These are phyloP conservation scores for Aleadryas rufinucha DNA, from an alignment of 2,113 vertebrate genomes.

Conservation along the genomic window DNA sequence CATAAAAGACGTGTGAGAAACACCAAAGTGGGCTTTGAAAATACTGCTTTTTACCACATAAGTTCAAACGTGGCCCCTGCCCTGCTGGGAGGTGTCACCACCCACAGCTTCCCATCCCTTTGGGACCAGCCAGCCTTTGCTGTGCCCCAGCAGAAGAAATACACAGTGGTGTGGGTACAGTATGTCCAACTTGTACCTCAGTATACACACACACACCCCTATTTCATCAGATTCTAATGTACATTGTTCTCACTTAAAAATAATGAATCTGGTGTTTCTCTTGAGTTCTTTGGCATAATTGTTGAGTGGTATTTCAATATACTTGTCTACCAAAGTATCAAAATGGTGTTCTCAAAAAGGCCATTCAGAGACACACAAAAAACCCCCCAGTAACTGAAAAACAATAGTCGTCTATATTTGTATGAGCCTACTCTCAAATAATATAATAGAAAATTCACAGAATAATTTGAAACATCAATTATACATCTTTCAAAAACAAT, in stretches of 20 bases:
- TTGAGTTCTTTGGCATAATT: neutral
- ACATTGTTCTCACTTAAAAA: neutral
- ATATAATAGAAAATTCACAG: neutral
- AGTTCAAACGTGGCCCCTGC: neutral
- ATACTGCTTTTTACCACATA: neutral
- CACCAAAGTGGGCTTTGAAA: neutral
- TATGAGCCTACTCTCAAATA: neutral
- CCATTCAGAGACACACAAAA: neutral
- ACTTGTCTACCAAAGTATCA: neutral
- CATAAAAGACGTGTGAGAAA: neutral
- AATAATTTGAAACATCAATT: neutral
- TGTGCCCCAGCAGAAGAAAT: neutral
- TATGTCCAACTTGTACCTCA: neutral
- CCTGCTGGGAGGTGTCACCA: neutral
- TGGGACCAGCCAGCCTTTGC: neutral
- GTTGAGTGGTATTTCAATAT: neutral
- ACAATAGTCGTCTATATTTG: neutral
- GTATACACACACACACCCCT: fast-evolving
- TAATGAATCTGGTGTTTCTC: neutral
- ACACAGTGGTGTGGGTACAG: neutral
- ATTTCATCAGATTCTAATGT: neutral
- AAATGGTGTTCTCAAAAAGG: neutral
- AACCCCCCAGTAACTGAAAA: neutral
- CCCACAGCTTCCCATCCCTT: neutral
- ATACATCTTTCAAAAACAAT: neutral